phyloP scores from a whole-genome alignment of 2,888 invertebrate genomes.

The Drosophila pseudotalamancana region DNA sequence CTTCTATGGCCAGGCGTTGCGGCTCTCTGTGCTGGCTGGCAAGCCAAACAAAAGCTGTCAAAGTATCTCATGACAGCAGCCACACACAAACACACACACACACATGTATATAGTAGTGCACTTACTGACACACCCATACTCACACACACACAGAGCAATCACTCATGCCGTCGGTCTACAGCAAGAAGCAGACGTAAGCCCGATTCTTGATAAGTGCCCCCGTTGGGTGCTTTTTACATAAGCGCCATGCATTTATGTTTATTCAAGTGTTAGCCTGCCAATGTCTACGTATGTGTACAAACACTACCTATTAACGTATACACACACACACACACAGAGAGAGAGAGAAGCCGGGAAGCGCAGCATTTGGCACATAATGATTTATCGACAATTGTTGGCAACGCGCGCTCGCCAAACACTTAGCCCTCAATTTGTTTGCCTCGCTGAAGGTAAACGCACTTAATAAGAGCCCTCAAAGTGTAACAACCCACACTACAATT shows the following conservation, averaged over 20 bases:
- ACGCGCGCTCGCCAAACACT: constrained; percentile 43
- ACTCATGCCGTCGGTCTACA: constrained; percentile 54
- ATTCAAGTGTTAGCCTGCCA: constrained; percentile 65
- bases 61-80: constrained; percentile 73
- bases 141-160: constrained; percentile 61
- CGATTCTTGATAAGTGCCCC: constrained; percentile 66
- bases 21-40: constrained; percentile 20
- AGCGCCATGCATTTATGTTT: constrained; percentile 74
- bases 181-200: constrained; percentile 29
- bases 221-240: constrained; percentile 69
- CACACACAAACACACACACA: constrained; percentile 16
- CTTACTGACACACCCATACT: constrained; percentile 44
- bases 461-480: constrained; percentile 29
- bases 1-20: constrained; percentile 35
- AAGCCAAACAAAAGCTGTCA: constrained; percentile 71
- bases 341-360: constrained; percentile 21
- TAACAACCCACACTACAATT: constrained; percentile 16
- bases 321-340: constrained; percentile 18
- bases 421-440: constrained; percentile 59
- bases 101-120: constrained; percentile 27
- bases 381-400: constrained; percentile 66
- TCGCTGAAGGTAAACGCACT: constrained; percentile 50
- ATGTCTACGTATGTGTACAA: constrained; percentile 34
- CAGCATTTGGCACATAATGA: constrained; percentile 67
- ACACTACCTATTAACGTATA: constrained; percentile 33